phyloP scores from a whole-genome alignment of 2,888 invertebrate genomes.

The Lycia hirtaria region DNA sequence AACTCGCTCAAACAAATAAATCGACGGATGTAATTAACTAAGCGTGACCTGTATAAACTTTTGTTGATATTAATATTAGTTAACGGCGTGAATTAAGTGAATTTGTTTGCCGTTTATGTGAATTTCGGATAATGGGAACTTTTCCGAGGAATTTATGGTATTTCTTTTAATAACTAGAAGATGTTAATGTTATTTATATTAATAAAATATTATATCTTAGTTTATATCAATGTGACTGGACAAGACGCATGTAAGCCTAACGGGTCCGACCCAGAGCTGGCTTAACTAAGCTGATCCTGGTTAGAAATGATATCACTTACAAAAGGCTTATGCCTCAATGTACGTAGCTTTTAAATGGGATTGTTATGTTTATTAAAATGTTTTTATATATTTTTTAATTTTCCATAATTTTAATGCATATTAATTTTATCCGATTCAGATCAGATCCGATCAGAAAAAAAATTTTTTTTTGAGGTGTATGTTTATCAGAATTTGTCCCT shows the following conservation, averaged over 20 bases:
- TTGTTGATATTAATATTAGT: slow-evolving; percentile 43
- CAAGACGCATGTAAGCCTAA: background rate
- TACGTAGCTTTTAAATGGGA: slow-evolving; percentile 11
- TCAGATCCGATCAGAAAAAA: too few relatives aligned
- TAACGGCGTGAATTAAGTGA: slow-evolving; percentile 52
- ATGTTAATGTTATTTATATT: background rate
- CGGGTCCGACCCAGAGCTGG: background rate
- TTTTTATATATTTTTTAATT: too few relatives aligned
- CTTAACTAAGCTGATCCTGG: background rate
- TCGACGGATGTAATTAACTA: slow-evolving; percentile 56
- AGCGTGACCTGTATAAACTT: slow-evolving; percentile 49
- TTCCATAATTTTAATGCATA: too few relatives aligned
- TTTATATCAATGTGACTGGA: background rate
- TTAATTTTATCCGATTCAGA: too few relatives aligned
- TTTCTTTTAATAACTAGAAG: slow-evolving; percentile 24
- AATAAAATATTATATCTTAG: background rate
- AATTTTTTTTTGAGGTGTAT: too few relatives aligned
- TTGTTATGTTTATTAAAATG: background rate
- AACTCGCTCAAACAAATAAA: slow-evolving; percentile 63
- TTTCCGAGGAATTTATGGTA: slow-evolving; percentile 53
- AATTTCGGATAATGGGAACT: slow-evolving; percentile 51
- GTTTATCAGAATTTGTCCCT: too few relatives aligned
- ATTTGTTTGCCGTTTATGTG: slow-evolving; percentile 55
- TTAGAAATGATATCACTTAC: slow-evolving; percentile 21
- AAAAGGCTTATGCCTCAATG: slow-evolving; percentile 9